Percentiles rank a stretch among this genome's conserved stretches.
Conservation (phyloP, 2,113 vertebrate genomes). For the Tetrax tetrax region DNA sequence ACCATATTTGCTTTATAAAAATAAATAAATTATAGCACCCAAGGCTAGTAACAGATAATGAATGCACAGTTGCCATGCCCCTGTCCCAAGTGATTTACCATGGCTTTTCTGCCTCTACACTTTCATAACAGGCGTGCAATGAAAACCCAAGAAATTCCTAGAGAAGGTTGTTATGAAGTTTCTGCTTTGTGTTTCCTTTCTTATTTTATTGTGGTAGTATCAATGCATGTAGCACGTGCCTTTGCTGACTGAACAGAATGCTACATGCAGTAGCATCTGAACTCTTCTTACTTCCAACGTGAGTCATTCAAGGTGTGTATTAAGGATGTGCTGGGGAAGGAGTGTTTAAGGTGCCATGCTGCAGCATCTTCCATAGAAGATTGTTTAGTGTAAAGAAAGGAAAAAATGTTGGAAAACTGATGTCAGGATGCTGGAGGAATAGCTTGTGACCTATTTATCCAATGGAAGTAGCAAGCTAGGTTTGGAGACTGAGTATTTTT, state of each 20-base stretch:
- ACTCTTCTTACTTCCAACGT: not conserved
- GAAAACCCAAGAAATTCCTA: not conserved
- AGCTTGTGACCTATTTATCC: not conserved
- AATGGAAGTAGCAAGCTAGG: not conserved
- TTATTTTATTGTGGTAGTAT: not conserved
- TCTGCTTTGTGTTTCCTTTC: not conserved
- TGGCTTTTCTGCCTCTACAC: not conserved
- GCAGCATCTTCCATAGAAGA: not conserved
- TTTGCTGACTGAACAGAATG: not conserved
- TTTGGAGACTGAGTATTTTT: not conserved
- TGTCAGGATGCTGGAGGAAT: not conserved
- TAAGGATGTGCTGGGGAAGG: not conserved
- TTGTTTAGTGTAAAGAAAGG: not conserved
- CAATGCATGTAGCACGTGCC: fast-evolving
- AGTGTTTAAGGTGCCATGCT: not conserved
- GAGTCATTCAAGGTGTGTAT: not conserved
- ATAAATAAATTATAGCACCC: not conserved
- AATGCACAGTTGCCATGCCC: not conserved
- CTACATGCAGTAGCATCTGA: not conserved
- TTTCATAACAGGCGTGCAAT: not conserved
- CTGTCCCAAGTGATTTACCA: not conserved
- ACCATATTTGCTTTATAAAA: not conserved
- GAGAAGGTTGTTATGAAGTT: not conserved
- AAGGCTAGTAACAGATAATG: not conserved
- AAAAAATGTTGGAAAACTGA: not conserved